These are phyloP conservation scores for Malthinus seriepunctatus DNA, from an alignment of 2,888 invertebrate genomes.

Conservation along the genomic window DNA sequence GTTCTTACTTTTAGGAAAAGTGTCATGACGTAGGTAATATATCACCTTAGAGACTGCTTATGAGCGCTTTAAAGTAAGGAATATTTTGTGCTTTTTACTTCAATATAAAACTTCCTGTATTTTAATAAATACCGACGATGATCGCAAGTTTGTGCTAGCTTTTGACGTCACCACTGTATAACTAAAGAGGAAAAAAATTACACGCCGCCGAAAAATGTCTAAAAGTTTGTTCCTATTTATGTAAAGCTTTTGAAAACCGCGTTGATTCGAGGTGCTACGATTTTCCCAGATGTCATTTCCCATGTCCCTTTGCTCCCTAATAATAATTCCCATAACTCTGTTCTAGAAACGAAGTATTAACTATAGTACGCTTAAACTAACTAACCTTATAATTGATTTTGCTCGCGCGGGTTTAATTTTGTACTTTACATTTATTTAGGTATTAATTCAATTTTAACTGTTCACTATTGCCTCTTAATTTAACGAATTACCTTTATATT, in stretches of 20 bases:
- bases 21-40: conserved; percentile 24
- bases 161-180: conserved; percentile 5
- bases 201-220: conserved; percentile 9
- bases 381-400: conserved; percentile 23
- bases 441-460: conserved; percentile 13
- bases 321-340: conserved; percentile 10
- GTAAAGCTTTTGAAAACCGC: conserved; percentile 9
- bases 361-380: conserved; percentile 9
- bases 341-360: conserved; percentile 11
- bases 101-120: conserved; percentile 19
- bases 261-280: conserved; percentile 13
- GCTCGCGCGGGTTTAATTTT: conserved; percentile 12
- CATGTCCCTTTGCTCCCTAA: conserved; percentile 8
- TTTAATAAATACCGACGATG: conserved; percentile 15
- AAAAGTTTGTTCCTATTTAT: conserved; percentile 14
- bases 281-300: conserved; percentile 16
- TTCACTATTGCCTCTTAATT: background rate
- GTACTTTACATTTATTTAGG: conserved; percentile 10
- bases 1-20: conserved; percentile 21
- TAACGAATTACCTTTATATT: background rate
- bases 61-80: conserved; percentile 9
- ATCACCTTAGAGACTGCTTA: conserved; percentile 18
- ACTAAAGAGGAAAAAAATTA: conserved; percentile 12
- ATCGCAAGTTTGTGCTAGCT: conserved; percentile 3
- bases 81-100: conserved; percentile 19